Evolutionary conservation across 2,113 vertebrate genomes (phyloP), one percentile per base, ranked within the genome.

Genomic region (Lasiurus borealis): DNA sequence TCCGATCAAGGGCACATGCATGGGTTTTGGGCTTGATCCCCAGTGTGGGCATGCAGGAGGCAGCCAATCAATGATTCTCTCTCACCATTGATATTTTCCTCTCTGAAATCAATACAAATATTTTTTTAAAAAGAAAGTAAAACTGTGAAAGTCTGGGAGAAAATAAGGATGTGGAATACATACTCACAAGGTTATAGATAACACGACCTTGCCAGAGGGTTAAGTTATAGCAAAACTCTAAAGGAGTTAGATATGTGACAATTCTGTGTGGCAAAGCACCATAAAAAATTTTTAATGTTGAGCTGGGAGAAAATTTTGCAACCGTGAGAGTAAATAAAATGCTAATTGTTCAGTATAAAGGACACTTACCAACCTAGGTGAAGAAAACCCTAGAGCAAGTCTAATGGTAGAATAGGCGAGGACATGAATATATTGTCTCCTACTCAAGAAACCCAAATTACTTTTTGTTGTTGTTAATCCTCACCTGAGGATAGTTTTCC

Each of bases 271-370:
- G 34, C 29, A 84, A 92, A 40, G 23, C 31, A 36, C n/a, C 44
- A 31, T 15, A 72, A 71, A 31, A 31, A 27, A 8, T 27, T n/a
- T 86, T 80, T 6, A 82, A 59, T n/a, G 6, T 46, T n/a, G 5
- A 92, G 71, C 57, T 73, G 23, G 14, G 34, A 52, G 84, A 66
- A 90, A 89, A 89, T 16, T n/a, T 83, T 69, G 59, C 25, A 83
- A 54, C 21, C 29, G 5, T 78, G 57, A 13, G 54, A 69, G 16
- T 34, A 80, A 57, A 80, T 15, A 85, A 95, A 86, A 50, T 64
- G 57, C 10, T 88, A 54, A 48, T 77, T 29, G 16, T 44, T 85
- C 34, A 50, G 71, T 69, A 48, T 57, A 48, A 89, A 78, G 52
- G 72, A 31, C 18, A 68, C 5, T 59, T 76, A 66, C 14, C 44